Conservation (phyloP, 2,888 invertebrate genomes). For the Neoscelio sp. region DNA sequence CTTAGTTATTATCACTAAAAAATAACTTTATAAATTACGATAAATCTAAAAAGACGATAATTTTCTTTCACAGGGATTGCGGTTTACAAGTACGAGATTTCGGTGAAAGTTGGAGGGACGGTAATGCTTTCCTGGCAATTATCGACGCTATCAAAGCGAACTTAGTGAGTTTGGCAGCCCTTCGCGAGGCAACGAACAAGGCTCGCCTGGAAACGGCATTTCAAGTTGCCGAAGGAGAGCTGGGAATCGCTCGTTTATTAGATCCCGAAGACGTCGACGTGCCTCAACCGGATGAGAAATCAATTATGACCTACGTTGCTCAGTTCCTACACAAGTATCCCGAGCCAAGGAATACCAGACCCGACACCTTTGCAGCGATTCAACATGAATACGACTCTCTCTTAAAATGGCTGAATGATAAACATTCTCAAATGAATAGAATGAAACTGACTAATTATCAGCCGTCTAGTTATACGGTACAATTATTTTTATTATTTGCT, state of each 20-base stretch:
- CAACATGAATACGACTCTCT: constrained; percentile 93
- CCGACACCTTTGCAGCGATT: constrained; percentile 90
- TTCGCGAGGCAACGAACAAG: constrained; percentile 91
- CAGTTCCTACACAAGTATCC: constrained; percentile 98
- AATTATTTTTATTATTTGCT: not conserved
- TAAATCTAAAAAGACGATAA: too few relatives aligned
- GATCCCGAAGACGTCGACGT: constrained; percentile 99
- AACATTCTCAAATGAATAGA: constrained; percentile 90
- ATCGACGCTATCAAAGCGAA: constrained; percentile 97
- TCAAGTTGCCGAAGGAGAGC: constrained; percentile 94
- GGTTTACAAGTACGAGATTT: constrained; percentile 96
- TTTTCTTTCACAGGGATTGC: constrained; percentile 87
- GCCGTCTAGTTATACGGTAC: constrained; percentile 88
- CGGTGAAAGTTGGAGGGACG: constrained; percentile 98
- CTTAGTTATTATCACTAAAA: too few relatives aligned
- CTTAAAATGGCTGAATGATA: constrained; percentile 92
- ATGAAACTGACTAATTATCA: constrained; percentile 90
- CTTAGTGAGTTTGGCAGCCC: constrained; percentile 93
- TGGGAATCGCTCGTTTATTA: constrained; percentile 95
- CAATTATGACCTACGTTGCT: constrained; percentile 99
- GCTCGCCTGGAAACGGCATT: constrained; percentile 96
- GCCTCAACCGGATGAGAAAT: constrained; percentile 97
- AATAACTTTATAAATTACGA: not conserved
- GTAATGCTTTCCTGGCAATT: constrained; percentile 96
- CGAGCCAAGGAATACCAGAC: constrained; percentile 91